Base-by-base conservation (phyloP, 2,888 invertebrate genomes). In the Latheticus oryzae region DNA sequence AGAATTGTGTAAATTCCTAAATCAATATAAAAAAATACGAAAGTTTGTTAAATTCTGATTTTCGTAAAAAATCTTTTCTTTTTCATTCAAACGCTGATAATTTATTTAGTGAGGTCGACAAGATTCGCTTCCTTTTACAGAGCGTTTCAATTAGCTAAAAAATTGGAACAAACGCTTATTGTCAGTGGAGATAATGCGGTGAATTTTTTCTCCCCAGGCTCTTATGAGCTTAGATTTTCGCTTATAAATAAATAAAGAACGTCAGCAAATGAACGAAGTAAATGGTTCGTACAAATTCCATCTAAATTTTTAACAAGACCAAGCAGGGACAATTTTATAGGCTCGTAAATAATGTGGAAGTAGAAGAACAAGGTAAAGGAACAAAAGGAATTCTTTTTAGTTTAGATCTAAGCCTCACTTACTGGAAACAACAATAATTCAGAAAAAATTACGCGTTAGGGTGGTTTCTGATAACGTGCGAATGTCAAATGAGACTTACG, bases 251-350 rank as follows among this genome's bases (percentile, higher is more conserved):
- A 48, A 35, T 24, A 35, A 48, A 35, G 9, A 5, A 21, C 35
- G 48, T 35, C 48, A 48, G 48, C 48, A 48, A 35, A 48, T 35
- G 35, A 48, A 35, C 33, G 33, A 48, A 48, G 48, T 24, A 48
- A 48, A 48, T 35, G 48, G 24, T 35, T 35, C 48, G 48, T 35
- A 48, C 35, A 35, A 48, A 48, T 24, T 48, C 24, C 23, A 35
- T 35, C 35, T 48, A 48, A 48, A 48, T 48, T 48, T 48, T 48
- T 48, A 48, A 48, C 48, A 35, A 48, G 48, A 35, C 24, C 48
- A 48, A 35, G 35, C 24, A 23, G 48, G 15, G 35, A 48, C 33
- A 48, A 35, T 48, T 48, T 48, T 48, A 48, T 15, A 35, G 24
- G 48, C 21, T 23, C 48, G 48, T 48, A 48, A 48, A 48, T 48